Conservation (phyloP, 2,113 vertebrate genomes). For the Ciconia maguari region DNA sequence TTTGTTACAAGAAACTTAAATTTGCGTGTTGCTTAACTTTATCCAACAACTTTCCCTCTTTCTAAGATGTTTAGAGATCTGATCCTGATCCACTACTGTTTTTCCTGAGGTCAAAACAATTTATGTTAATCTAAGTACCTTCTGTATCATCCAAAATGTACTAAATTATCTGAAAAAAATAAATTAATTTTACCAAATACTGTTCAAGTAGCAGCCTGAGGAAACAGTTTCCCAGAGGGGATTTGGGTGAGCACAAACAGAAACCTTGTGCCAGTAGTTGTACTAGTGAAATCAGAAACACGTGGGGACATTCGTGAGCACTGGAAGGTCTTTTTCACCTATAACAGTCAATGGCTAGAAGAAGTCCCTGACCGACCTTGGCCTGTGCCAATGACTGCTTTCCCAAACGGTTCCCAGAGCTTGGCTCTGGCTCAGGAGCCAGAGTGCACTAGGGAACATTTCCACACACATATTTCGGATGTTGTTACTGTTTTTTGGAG, state of each 20-base stretch:
- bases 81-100: not conserved
- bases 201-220: not conserved
- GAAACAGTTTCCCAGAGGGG: not conserved
- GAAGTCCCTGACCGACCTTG: not conserved
- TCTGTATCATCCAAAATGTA: not conserved
- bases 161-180: not conserved
- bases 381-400: not conserved
- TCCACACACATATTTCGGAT: not conserved
- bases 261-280: not conserved
- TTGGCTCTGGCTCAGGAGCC: not conserved
- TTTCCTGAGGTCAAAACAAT: not conserved
- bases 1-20: not conserved
- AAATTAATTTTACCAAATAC: not conserved
- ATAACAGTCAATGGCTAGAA: not conserved
- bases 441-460: not conserved
- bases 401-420: not conserved
- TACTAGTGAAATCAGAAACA: not conserved
- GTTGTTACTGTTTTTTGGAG: not conserved
- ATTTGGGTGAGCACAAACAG: not conserved
- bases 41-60: not conserved
- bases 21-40: not conserved
- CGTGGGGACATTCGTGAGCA: not conserved
- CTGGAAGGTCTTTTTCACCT: not conserved
- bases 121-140: not conserved
- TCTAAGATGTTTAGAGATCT: not conserved